These are phyloP conservation scores for Oreohelix idahoensis DNA, from an alignment of 1,140 invertebrate species.

Conservation along the genomic window DNA sequence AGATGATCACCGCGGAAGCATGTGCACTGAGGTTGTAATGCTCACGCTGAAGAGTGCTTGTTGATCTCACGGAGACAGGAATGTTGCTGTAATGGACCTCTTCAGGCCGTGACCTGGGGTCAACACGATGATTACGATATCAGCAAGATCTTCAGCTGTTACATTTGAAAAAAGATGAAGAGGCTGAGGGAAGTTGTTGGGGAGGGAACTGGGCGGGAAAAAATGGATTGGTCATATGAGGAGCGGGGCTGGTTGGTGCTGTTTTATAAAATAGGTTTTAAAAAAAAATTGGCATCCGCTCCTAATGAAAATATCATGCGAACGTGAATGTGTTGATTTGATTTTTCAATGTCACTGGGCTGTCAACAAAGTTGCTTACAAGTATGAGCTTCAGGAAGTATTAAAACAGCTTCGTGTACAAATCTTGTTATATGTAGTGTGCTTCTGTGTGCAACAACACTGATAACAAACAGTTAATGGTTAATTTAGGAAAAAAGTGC, in stretches of 20 bases:
- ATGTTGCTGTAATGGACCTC: conserved; percentile 35
- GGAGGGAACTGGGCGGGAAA: not conserved
- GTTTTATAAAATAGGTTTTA: not conserved
- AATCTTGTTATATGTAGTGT: not conserved
- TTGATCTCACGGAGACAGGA: not conserved
- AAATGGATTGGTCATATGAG: not conserved
- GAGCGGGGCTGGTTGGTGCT: not conserved
- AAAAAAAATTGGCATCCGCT: not conserved
- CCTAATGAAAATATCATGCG: not conserved
- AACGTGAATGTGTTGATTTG: not conserved
- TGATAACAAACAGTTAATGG: too few relatives aligned
- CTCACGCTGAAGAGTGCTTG: conserved; percentile 11
- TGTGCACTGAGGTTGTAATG: conserved; percentile 16
- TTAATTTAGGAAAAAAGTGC: too few relatives aligned
- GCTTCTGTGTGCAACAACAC: too few relatives aligned
- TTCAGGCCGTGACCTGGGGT: conserved; percentile 24
- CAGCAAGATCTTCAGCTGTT: not conserved
- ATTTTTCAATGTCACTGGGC: too few relatives aligned
- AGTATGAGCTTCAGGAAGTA: too few relatives aligned
- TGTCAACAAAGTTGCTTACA: too few relatives aligned
- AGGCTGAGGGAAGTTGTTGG: not conserved
- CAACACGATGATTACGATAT: conserved; percentile 23
- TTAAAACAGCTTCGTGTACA: too few relatives aligned
- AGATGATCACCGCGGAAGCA: conserved; percentile 9
- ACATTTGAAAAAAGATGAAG: not conserved